Evolutionary conservation across 2,113 vertebrate species (phyloP), one percentile per base, ranked within the genome.

Genomic region (Poeciliopsis turrubarensis): DNA sequence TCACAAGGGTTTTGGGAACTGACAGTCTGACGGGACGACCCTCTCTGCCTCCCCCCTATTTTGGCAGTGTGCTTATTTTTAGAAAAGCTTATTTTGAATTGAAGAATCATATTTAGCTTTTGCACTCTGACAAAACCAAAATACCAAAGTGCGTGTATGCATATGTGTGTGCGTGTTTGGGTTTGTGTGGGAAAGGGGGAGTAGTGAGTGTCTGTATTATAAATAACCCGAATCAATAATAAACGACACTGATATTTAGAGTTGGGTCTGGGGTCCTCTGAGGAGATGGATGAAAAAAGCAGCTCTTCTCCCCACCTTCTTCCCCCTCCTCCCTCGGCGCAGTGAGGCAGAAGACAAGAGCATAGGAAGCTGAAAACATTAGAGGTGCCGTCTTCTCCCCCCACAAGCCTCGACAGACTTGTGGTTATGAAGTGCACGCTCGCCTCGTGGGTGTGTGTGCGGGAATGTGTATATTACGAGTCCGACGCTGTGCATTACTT

Each of bases 201-300:
- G 66, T 70, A 73, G 29, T 51, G 27, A 32, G 65, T 34, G 78
- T 74, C 76, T 84, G 88, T 90, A 91, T 94, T 93, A 93, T 94
- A 94, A 94, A 94, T 92, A 94, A 91, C 87, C 75, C 85, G 39
- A 92, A 94, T 95, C 91, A 95, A 94, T 95, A 94, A 94, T 93
- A 89, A 91, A 94, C 77, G 88, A 94, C 88, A 87, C 70, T 41
- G 77, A 89, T 90, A 91, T 92, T 91, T 91, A 79, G 90, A 91
- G 85, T 90, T 34, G 67, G 31, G 66, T 87, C 74, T 77, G 75
- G 41, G 65, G 60, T 62, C 86, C 88, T 86, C 75, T 73, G 73
- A 90, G 84, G 92, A 86, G 63, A 79, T 39, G 68, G 82, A 88
- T 87, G 78, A 85, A 84, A 86, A 86, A 86, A 73, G 67, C 76